Percentiles rank a stretch among this genome's conserved stretches.
These are phyloP conservation scores for Crenuchus spilurus DNA, from an alignment of 2,797 vertebrate species.

Conservation along the genomic window DNA sequence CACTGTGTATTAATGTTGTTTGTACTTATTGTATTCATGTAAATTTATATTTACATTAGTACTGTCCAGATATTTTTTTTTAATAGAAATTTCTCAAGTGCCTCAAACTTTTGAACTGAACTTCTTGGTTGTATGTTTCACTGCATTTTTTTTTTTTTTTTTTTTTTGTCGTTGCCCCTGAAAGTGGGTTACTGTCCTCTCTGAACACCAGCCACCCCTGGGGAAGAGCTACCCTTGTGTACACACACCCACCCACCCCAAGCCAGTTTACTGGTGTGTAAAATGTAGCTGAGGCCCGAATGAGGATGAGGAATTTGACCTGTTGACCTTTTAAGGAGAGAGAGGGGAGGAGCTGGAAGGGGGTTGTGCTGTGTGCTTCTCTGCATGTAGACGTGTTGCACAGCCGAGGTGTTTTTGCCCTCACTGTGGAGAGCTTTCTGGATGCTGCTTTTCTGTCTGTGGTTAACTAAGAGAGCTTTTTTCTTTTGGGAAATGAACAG, in stretches of 20 bases:
- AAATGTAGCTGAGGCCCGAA: slow-evolving; percentile 49
- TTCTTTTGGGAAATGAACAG: neutral
- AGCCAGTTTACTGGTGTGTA: slow-evolving; percentile 30
- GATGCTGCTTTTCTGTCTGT: neutral
- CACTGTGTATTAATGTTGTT: too few species aligned
- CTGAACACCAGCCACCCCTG: slow-evolving; percentile 6
- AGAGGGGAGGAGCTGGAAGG: slow-evolving; percentile 33
- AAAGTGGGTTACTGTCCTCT: neutral
- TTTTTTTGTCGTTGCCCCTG: neutral
- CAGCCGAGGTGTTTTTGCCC: slow-evolving; percentile 29
- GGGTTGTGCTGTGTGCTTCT: slow-evolving; percentile 21
- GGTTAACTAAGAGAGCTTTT: neutral
- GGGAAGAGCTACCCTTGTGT: slow-evolving; percentile 12
- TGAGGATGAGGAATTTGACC: slow-evolving; percentile 59
- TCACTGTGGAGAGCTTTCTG: slow-evolving; percentile 8
- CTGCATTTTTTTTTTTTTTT: neutral
- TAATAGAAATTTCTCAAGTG: too few species aligned
- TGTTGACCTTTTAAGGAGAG: slow-evolving; percentile 46
- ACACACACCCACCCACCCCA: slow-evolving; percentile 4
- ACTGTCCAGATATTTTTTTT: too few species aligned
- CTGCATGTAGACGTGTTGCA: slow-evolving; percentile 20
- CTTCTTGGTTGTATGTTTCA: neutral
- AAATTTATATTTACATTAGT: too few species aligned
- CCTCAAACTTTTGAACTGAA: too few species aligned
- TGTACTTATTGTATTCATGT: too few species aligned